Evolutionary conservation across 2,797 vertebrate species (phyloP).

Genomic region (Diglossa cyanea): DNA sequence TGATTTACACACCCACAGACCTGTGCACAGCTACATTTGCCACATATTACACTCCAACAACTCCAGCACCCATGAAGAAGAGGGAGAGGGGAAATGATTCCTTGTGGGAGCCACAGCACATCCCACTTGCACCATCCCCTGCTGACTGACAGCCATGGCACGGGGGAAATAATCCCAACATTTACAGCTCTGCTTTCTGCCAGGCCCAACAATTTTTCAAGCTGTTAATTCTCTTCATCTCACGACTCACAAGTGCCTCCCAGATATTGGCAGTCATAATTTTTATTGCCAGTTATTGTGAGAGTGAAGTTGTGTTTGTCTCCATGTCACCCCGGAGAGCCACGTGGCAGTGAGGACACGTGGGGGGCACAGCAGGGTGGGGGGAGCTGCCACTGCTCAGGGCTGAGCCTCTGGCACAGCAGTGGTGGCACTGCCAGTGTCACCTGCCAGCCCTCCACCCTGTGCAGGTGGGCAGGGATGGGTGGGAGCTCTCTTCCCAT

Average conservation of each 20-base stretch:
- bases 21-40: neutral
- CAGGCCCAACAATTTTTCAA: slow-evolving; percentile 65
- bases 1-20: neutral
- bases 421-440: neutral
- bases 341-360: neutral
- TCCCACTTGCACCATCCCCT: neutral
- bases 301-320: slow-evolving; percentile 15
- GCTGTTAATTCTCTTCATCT: slow-evolving; percentile 67
- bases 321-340: slow-evolving; percentile 45
- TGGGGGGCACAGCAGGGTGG: neutral
- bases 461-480: accelerated
- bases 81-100: neutral
- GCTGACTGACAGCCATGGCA: neutral
- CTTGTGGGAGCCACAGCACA: neutral
- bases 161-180: slow-evolving; percentile 38
- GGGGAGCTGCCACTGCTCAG: accelerated
- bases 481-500: neutral
- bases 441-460: neutral
- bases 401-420: neutral
- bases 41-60: accelerated
- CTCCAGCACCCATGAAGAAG: neutral
- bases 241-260: slow-evolving; percentile 43
- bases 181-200: slow-evolving; percentile 39
- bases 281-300: slow-evolving; percentile 67
- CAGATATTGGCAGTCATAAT: slow-evolving; percentile 69